A percentile compares a stretch with the other conserved stretches of the same genome.
Evolutionary conservation across 2,888 invertebrate genomes (phyloP).

Genomic region (Erebia epiphron): DNA sequence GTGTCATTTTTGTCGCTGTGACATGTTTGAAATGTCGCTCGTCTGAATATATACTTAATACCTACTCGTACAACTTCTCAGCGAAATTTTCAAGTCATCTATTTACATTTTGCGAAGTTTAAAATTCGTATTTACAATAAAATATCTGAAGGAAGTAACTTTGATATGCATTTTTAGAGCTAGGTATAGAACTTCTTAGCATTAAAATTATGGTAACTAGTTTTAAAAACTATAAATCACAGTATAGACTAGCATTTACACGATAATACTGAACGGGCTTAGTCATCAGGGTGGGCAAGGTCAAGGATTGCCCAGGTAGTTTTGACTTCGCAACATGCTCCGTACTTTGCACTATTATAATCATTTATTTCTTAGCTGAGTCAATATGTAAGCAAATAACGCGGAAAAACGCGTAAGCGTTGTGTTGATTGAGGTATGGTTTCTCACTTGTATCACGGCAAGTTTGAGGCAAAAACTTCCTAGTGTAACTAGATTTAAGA

Average conservation of each 20-base stretch:
- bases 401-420: too few relatives aligned
- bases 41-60: not conserved
- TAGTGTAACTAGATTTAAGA: too few relatives aligned
- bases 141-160: slow-evolving; percentile 47
- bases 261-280: not conserved
- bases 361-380: too few relatives aligned
- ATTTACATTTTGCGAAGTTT: slow-evolving; percentile 50
- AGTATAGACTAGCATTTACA: slow-evolving; percentile 70
- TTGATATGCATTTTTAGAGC: slow-evolving; percentile 62
- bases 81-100: slow-evolving; percentile 23
- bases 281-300: too few relatives aligned
- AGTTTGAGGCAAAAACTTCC: too few relatives aligned
- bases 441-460: too few relatives aligned
- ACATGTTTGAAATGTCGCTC: not conserved
- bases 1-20: not conserved
- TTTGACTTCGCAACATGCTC: too few relatives aligned
- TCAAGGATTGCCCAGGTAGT: too few relatives aligned
- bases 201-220: slow-evolving; percentile 19
- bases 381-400: too few relatives aligned
- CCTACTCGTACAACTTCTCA: slow-evolving; percentile 12
- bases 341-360: too few relatives aligned
- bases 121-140: slow-evolving; percentile 39
- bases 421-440: too few relatives aligned
- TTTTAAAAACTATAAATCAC: slow-evolving; percentile 60
- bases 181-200: slow-evolving; percentile 26